These are phyloP conservation scores for Palythoa caribaeorum DNA, from an alignment of 92 coral and sea anemone genomes.

Conservation along the genomic window DNA sequence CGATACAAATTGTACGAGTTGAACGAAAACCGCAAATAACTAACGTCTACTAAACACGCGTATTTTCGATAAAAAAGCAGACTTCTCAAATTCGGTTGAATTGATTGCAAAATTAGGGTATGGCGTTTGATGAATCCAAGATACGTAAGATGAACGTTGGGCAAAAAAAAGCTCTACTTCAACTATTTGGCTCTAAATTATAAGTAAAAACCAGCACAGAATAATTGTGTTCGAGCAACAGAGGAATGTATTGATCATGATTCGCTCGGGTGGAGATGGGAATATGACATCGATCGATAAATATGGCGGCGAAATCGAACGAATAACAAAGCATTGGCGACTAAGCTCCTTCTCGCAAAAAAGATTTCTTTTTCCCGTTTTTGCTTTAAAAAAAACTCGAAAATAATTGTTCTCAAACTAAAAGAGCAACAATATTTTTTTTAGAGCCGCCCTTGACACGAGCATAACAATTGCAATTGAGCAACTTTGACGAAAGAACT, in stretches of 20 bases:
- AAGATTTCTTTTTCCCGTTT: constrained; percentile 4
- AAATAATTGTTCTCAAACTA: not conserved
- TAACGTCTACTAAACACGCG: constrained; percentile 1
- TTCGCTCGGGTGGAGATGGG: constrained; percentile 21
- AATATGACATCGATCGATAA: constrained; percentile 34
- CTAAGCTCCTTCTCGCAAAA: not conserved
- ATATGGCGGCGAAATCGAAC: constrained; percentile 44
- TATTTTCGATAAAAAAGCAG: constrained; percentile 4
- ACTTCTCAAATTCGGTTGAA: constrained; percentile 31
- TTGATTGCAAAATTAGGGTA: constrained; percentile 17
- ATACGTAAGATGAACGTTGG: constrained; percentile 29
- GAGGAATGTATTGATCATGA: constrained; percentile 26
- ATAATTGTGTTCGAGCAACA: constrained; percentile 35
- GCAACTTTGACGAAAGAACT: constrained; percentile 21
- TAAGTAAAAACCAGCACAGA: not conserved
- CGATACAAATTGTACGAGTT: not conserved
- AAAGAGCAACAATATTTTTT: constrained; percentile 24
- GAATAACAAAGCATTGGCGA: constrained; percentile 2
- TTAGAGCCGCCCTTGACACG: constrained; percentile 4
- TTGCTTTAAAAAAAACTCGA: not conserved
- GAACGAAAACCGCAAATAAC: not conserved
- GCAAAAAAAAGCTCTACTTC: not conserved
- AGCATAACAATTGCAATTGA: constrained; percentile 22
- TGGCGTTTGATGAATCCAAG: constrained; percentile 35
- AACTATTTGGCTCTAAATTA: not conserved